These are phyloP conservation scores for Xyrauchen texanus DNA, from an alignment of 2,113 vertebrate species.

Conservation along the genomic window DNA sequence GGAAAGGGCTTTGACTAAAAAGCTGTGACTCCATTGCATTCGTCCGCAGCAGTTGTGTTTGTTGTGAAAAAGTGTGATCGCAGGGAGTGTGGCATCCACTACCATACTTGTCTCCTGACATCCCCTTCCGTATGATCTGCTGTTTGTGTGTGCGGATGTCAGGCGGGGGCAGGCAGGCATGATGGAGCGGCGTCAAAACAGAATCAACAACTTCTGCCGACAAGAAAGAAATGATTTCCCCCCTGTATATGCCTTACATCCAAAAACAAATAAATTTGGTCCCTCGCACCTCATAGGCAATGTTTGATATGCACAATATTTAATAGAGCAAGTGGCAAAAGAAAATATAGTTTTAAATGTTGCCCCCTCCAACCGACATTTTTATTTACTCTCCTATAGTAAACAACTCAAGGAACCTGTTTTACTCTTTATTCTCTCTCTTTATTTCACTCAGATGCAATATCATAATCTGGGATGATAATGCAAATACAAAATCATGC, in stretches of 20 bases:
- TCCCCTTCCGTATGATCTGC: slow-evolving; percentile 31
- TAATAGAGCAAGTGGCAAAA: slow-evolving; percentile 24
- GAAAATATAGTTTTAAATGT: slow-evolving; percentile 50
- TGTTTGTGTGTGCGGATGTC: slow-evolving; percentile 29
- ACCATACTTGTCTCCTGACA: slow-evolving; percentile 19
- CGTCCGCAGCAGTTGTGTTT: slow-evolving; percentile 20
- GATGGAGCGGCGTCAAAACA: slow-evolving; percentile 36
- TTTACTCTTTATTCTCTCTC: not conserved
- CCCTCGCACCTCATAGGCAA: slow-evolving; percentile 45
- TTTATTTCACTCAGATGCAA: not conserved
- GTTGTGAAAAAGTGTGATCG: slow-evolving; percentile 21
- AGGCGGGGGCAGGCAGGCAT: slow-evolving; percentile 23
- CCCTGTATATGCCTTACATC: slow-evolving; percentile 42
- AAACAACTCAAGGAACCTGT: slow-evolving; percentile 7
- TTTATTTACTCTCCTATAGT: not conserved
- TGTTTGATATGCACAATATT: slow-evolving; percentile 36
- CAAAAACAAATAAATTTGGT: slow-evolving; percentile 47
- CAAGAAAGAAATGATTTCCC: slow-evolving; percentile 59
- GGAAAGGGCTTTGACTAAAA: slow-evolving; percentile 27
- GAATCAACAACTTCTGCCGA: slow-evolving; percentile 52
- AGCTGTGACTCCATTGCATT: not conserved
- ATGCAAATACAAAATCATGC: slow-evolving; percentile 5
- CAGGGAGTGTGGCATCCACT: slow-evolving; percentile 35
- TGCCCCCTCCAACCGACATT: slow-evolving; percentile 54
- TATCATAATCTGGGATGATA: slow-evolving; percentile 6